These are phyloP conservation scores for Phragmatobia fuliginosa DNA, from an alignment of 2,888 invertebrate genomes.

Conservation along the genomic window DNA sequence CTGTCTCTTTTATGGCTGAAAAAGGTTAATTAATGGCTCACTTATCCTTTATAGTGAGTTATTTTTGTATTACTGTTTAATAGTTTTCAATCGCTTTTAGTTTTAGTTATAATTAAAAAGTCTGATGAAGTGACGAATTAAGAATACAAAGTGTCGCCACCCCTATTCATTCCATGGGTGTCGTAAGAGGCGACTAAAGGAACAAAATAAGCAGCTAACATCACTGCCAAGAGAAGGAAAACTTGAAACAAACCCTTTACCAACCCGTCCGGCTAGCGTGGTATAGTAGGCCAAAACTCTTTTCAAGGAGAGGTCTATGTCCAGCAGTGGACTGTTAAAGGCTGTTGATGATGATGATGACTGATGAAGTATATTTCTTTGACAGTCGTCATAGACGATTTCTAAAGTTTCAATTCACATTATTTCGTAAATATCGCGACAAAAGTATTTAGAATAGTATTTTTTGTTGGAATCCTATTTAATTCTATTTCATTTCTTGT, in stretches of 20 bases:
- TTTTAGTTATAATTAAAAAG: background rate
- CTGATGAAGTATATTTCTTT: background rate
- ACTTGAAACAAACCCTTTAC: no score
- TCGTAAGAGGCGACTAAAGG: no score
- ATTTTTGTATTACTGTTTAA: background rate
- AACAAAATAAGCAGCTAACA: no score
- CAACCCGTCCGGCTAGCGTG: no score
- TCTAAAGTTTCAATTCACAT: background rate
- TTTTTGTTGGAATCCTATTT: background rate
- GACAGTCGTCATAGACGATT: background rate
- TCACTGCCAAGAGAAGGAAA: no score
- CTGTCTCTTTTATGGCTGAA: slow-evolving; percentile 18
- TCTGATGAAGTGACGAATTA: background rate
- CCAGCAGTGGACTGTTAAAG: no score
- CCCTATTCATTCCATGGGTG: no score
- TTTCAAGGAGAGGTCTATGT: no score
- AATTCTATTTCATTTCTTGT: background rate
- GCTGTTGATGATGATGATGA: no score
- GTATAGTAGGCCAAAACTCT: no score
- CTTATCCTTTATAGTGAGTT: slow-evolving; percentile 14
- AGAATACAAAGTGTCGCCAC: no score
- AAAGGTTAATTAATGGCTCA: slow-evolving; percentile 25
- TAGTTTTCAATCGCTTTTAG: background rate
- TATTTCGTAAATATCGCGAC: no score
- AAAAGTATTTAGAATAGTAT: background rate